Evolutionary conservation across 2,888 invertebrate genomes (phyloP).

Genomic region (Spodoptera picta): DNA sequence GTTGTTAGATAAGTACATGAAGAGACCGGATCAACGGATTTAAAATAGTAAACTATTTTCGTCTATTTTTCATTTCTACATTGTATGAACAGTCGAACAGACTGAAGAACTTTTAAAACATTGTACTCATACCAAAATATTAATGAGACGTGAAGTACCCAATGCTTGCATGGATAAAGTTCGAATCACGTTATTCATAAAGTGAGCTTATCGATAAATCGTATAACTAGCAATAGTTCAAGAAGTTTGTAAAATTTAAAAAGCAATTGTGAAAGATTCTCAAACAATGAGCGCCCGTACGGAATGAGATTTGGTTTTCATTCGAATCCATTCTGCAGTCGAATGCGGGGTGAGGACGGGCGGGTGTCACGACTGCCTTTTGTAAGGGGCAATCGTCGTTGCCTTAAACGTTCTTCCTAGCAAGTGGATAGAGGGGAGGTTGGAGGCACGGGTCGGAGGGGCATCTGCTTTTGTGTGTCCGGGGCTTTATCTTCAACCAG

Average conservation of each 20-base stretch:
- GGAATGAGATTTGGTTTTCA: constrained; percentile 83
- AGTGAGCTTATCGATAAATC: constrained; percentile 45
- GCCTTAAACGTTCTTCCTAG: constrained; percentile 76
- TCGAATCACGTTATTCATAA: constrained; percentile 19
- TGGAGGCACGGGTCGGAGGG: constrained; percentile 60
- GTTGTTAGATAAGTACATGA: too few species aligned
- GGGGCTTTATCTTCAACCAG: constrained; percentile 74
- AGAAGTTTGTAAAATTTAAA: constrained; percentile 75
- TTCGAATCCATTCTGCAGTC: constrained; percentile 75
- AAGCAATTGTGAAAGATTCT: constrained; percentile 78
- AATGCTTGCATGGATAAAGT: constrained; percentile 28
- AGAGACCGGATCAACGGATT: too few species aligned
- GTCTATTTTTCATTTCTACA: too few species aligned
- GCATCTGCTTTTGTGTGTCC: constrained; percentile 77
- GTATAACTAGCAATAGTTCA: constrained; percentile 61
- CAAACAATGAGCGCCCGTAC: constrained; percentile 77
- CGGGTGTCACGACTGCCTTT: constrained; percentile 66
- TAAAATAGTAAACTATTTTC: too few species aligned
- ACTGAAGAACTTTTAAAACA: constrained; percentile 8
- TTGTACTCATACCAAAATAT: constrained; percentile 23
- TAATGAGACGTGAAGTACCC: constrained; percentile 21
- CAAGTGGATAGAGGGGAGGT: constrained; percentile 54
- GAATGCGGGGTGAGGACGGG: constrained; percentile 62
- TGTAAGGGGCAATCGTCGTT: constrained; percentile 82
- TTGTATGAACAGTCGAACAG: too few species aligned